Conservation (phyloP, 2,888 invertebrate species). For the Maniola hyperantus region DNA sequence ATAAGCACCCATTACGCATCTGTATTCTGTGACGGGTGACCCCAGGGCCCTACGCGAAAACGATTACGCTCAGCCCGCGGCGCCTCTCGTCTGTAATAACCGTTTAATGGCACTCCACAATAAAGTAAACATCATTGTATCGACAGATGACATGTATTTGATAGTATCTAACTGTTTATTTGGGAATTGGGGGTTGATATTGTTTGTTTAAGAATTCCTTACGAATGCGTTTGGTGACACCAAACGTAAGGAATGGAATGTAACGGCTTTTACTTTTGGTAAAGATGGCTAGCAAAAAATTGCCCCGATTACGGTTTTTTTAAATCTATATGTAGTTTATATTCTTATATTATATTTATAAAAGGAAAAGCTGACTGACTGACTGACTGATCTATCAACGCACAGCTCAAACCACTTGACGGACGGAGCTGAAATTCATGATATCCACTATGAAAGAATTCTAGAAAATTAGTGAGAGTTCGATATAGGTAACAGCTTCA, state of each 20-base stretch:
- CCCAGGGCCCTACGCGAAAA: constrained; percentile 12
- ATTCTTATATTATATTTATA: too few species aligned
- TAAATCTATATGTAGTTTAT: too few species aligned
- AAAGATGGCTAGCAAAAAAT: neutral
- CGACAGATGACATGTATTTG: constrained; percentile 26
- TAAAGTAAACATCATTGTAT: constrained; percentile 23
- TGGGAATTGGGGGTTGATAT: neutral
- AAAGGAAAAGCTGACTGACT: too few species aligned
- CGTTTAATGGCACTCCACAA: constrained; percentile 22
- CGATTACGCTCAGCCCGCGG: constrained; percentile 18
- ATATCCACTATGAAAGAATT: too few species aligned
- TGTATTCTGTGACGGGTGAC: neutral
- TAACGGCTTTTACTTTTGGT: constrained; percentile 1
- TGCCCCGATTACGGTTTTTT: neutral
- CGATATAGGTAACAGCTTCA: too few species aligned
- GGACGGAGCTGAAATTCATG: too few species aligned
- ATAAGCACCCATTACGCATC: constrained; percentile 4
- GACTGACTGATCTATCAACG: too few species aligned
- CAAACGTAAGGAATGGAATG: neutral
- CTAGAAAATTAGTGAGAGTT: too few species aligned
- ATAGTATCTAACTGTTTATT: constrained; percentile 10
- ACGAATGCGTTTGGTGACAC: too few species aligned
- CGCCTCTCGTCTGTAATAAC: constrained; percentile 23
- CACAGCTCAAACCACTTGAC: too few species aligned
- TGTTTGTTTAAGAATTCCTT: constrained; percentile 9